Base-by-base conservation (phyloP, 1,140 invertebrate genomes). In the Triops cancriformis region DNA sequence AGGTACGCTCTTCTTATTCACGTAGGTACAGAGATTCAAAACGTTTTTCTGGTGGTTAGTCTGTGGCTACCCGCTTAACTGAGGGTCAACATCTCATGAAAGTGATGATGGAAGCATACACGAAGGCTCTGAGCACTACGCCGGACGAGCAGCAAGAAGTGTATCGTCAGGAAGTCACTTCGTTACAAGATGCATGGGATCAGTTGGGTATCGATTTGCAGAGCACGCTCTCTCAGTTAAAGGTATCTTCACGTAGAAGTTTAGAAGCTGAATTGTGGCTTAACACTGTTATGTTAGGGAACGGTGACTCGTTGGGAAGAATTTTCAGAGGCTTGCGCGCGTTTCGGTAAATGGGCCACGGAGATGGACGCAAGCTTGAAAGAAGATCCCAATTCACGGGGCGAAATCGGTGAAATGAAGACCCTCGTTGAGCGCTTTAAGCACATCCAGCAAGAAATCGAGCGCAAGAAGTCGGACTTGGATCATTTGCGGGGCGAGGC, bases 331-430 rank as follows among this genome's bases (percentile, higher is more conserved):
- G 88, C 89, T 23, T 90, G 89, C 78, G 85, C 86, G 41, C 89
- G 88, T 73, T 86, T 94, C 1, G 88, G 91, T 28, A 87, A 88
- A 81, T 94, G 93, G 92, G 85, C 94, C 0, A 86, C 83, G 7
- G 89, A 89, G 73, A 91, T 88, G 0, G 86, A 82, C 10, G n/a
- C 80, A 14, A 83, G 83, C 81, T 77, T 84, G 11, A 77, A 80
- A 31, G 86, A 87, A 75, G 85, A 89, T 18, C 88, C 90, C 0
- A 86, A 90, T 73, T 91, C 91, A 1, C 92, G 91, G 82, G 93
- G 92, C 41, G 94, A 96, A 85, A 85, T 95, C 7, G 91, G 93
- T 74, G 94, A 96, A 86, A 95, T 96, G 90, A 95, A 94, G 84
- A 95, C 93, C 0, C 86, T 94, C 26, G 85, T 95, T 1, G 95